phyloP scores from a whole-genome alignment of 2,797 vertebrate species.

The Phrynocephalus guinanensis region DNA sequence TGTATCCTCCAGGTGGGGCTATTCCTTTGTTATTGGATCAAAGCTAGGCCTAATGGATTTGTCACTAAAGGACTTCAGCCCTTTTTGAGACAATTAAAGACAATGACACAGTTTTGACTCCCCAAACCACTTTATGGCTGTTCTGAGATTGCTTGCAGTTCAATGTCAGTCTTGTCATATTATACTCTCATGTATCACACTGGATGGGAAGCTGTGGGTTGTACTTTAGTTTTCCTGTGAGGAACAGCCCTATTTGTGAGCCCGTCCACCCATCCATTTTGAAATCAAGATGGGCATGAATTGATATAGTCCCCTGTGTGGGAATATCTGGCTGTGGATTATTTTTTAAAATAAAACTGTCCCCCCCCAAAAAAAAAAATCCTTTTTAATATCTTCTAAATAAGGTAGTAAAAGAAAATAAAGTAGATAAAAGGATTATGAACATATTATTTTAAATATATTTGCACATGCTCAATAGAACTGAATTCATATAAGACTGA shows the following conservation, averaged over 20 bases:
- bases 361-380: too few relatives aligned
- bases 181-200: background rate
- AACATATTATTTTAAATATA: background rate
- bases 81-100: slow-evolving; percentile 14
- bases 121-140: background rate
- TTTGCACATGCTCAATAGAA: background rate
- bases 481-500: background rate
- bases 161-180: background rate
- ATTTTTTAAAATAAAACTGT: too few relatives aligned
- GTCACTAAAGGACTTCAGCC: slow-evolving; percentile 2
- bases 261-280: too few relatives aligned
- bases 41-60: slow-evolving; percentile 15
- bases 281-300: too few relatives aligned
- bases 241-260: background rate
- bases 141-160: background rate
- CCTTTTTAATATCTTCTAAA: background rate
- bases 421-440: background rate
- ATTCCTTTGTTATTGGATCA: slow-evolving; percentile 60
- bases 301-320: too few relatives aligned
- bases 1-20: slow-evolving; percentile 70
- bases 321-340: too few relatives aligned
- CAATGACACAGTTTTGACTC: background rate
- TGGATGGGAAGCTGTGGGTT: background rate
- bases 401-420: background rate
- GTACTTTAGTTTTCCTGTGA: background rate